These are phyloP conservation scores for Xenops minutus DNA, from an alignment of 2,797 vertebrate species.

Conservation along the genomic window DNA sequence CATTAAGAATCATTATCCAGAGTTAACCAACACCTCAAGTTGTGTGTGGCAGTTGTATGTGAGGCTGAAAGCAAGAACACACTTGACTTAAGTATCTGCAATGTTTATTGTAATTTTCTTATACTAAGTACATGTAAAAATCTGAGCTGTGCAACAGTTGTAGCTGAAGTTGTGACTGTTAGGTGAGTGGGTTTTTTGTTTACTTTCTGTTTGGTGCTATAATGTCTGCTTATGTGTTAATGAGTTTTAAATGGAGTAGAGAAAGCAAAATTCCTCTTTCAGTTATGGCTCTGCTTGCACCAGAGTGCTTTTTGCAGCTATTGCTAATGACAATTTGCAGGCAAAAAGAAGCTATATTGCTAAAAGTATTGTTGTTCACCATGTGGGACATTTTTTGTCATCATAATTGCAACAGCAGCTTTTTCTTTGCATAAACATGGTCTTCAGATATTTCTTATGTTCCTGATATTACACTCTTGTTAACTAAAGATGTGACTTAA, in stretches of 20 bases:
- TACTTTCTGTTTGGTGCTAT: neutral
- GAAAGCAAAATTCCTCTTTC: neutral
- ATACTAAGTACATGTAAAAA: neutral
- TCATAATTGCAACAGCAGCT: neutral
- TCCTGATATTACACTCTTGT: neutral
- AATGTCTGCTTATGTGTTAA: neutral
- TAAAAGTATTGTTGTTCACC: neutral
- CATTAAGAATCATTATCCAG: neutral
- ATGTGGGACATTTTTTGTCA: neutral
- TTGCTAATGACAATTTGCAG: neutral
- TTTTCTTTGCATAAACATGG: neutral
- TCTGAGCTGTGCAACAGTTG: neutral
- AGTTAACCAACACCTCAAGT: neutral
- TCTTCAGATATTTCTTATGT: neutral
- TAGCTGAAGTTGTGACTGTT: neutral
- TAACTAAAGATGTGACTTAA: neutral
- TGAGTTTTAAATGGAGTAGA: neutral
- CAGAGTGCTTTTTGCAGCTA: neutral
- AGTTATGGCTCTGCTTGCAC: neutral
- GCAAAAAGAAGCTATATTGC: neutral
- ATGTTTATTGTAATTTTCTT: neutral
- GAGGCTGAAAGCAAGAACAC: neutral
- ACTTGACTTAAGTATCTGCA: neutral
- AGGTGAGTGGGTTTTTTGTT: neutral
- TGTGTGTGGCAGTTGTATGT: neutral